Base-by-base conservation (phyloP, 2,113 vertebrate species). In the Anhinga rufa region DNA sequence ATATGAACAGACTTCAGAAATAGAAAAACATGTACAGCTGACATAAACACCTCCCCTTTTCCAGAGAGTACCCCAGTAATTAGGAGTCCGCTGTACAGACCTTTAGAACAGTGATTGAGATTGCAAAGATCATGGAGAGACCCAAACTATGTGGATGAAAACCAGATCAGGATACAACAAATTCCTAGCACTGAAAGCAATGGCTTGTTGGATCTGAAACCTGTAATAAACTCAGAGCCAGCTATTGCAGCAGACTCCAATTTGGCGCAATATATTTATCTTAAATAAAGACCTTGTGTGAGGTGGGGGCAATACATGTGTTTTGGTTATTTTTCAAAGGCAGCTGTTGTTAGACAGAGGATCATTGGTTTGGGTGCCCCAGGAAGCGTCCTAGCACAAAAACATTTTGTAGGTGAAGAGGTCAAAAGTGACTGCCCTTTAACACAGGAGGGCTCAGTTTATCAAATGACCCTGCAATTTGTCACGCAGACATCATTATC, bases 301-400 rank as follows among this genome's bases (percentile, higher is more conserved):
- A 89, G 69, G 76, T 82, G 74, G 89, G 70, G 79, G 24, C 46
- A 93, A 61, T 60, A 44, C 34, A 29, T 44, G 14, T 72, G 54
- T 69, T 97, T 93, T 38, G 49, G 32, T 69, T 91, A 57, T 79
- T 92, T 93, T 91, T 91, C 68, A 91, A 82, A 97, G 81, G 77
- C 83, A 97, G 82, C 86, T 93, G 92, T 82, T 88, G 60, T 48
- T 68, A 69, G 60, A 70, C 42, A 71, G 62, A 76, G 65, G 6
- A 22, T 89, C 34, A 7, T 28, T 29, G 36, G 14, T 66, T 89
- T 57, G 58, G 46, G 28, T 22, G n/a, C 46, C 88, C 65, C 54
- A 51, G 52, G 31, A 91, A 92, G 36, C 4, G 9, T 58, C 77
- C 17, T 61, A 55, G 54, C 74, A 86, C 28, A 65, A 89, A 93